Evolutionary conservation across 2,888 invertebrate species (phyloP).

Genomic region (Drosophila nr. perissopoda): DNA sequence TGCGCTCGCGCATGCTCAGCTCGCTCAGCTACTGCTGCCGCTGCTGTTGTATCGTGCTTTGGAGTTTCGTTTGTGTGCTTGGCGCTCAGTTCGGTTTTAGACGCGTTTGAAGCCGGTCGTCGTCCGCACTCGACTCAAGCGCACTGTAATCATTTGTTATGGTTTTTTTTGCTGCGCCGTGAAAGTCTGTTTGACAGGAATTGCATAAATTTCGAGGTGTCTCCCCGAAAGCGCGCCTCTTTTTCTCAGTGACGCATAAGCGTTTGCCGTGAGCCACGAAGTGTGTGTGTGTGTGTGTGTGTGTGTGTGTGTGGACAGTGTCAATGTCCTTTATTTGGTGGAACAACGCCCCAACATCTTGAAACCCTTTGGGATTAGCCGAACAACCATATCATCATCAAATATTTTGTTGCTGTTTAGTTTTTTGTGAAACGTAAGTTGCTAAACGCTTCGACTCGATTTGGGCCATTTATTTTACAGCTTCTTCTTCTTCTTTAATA

Average conservation of each 20-base stretch:
- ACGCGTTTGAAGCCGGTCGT: constrained; percentile 73
- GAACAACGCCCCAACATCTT: constrained; percentile 37
- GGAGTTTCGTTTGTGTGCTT: constrained; percentile 45
- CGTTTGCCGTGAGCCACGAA: constrained; percentile 49
- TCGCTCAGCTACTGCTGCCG: constrained; percentile 37
- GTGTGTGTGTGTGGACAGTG: constrained; percentile 41
- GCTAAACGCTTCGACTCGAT: constrained; percentile 62
- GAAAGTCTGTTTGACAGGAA: constrained; percentile 54
- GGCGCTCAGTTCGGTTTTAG: constrained; percentile 62
- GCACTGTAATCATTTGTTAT: constrained; percentile 37
- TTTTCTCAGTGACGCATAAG: constrained; percentile 68
- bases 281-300: constrained; percentile 10
- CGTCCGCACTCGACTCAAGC: constrained; percentile 11
- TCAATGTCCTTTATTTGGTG: constrained; percentile 71
- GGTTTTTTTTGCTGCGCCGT: constrained; percentile 33
- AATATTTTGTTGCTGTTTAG: constrained; percentile 5
- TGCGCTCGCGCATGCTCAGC: constrained; percentile 52
- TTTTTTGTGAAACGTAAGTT: constrained; percentile 53
- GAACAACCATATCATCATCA: constrained; percentile 16
- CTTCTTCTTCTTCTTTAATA: constrained; percentile 66
- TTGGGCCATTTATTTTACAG: constrained; percentile 79
- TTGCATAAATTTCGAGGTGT: constrained; percentile 56
- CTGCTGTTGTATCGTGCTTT: constrained; percentile 28
- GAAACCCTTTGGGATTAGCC: constrained; percentile 43
- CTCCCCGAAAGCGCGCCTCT: constrained; percentile 44